Evolutionary conservation across 2,888 invertebrate species (phyloP), one percentile per base, ranked within the genome.

Genomic region (Parnassius smintheus): DNA sequence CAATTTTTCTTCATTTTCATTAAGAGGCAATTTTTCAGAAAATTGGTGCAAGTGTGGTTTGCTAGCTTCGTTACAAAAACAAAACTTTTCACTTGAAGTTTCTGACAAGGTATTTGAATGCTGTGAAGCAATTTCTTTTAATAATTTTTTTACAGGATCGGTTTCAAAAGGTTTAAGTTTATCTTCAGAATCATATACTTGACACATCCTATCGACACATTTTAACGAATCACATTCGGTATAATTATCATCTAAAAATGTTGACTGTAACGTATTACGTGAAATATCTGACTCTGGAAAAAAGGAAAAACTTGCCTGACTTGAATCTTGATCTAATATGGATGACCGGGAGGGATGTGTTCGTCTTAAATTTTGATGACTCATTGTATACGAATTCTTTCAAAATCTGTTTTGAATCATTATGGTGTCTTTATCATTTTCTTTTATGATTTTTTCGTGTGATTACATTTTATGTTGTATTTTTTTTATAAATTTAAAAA

Each of bases 261-360:
- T 62, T 9, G 56, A 61, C 9, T 51, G 50, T 12, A 44, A 51
- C 0, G 56, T 61, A 12, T 45, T 45, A 11, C 9, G 22, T 10
- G 61, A 61, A 2, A 44, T 45, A 10, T 56, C 55, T 9, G 61
- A 56, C 13, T 61, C 56, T 3, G 61, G 56, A 18, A 61, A 56
- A 42, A 58, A 12, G 4, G n/a, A 46, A 46, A 11, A 46, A 46
- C 46, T 46, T 12, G 46, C 46, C 46, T 46, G 46, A 46, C 46
- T 46, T 12, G 35, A 35, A 35, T 12, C 46, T 7, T 12, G 46
- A 7, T 46, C 46, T 11, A 18, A 18, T 18, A n/a, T 12, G 46
- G 46, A 46, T 12, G 46, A 11, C 11, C 2, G 7, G 12, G 46
- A 46, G 12, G 7, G 7, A 12, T 46, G 7, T 12, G 46, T 46